Conservation (phyloP, 92 coral and sea anemone genomes). For the Epizoanthus fatuus region DNA sequence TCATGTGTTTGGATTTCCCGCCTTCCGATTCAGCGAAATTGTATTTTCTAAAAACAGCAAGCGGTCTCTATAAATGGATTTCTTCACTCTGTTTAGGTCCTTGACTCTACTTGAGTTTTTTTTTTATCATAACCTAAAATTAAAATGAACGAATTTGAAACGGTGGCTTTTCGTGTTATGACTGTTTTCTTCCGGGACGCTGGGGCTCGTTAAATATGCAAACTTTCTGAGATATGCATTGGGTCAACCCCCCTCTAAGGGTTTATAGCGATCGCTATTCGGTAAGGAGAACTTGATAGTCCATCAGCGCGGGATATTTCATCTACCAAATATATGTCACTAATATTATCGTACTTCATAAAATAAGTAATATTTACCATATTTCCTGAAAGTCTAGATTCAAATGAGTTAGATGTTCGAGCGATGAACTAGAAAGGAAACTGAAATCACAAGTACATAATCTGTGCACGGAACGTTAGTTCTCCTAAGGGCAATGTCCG, state of each 20-base stretch:
- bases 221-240: constrained; percentile 54
- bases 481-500: constrained; percentile 59
- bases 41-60: too few species aligned
- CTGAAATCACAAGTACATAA: constrained; percentile 42
- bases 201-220: constrained; percentile 22
- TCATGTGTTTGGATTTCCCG: too few species aligned
- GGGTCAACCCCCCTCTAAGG: constrained; percentile 89
- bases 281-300: constrained; percentile 3
- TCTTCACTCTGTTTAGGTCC: too few species aligned
- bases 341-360: background rate
- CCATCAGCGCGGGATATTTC: constrained; percentile 47
- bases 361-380: constrained; percentile 21
- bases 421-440: background rate
- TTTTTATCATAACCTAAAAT: too few species aligned
- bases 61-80: too few species aligned
- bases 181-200: background rate
- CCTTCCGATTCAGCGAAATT: too few species aligned
- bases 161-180: too few species aligned
- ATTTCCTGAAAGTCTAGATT: background rate
- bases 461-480: constrained; percentile 8
- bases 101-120: too few species aligned
- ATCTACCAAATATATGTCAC: constrained; percentile 19
- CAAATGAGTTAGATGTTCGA: background rate
- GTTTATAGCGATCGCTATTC: constrained; percentile 32
- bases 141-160: too few species aligned